Percentiles rank a stretch among this genome's conserved stretches.
These are phyloP conservation scores for Caiman crocodilus DNA, from an alignment of 2,797 vertebrate species.

Conservation along the genomic window DNA sequence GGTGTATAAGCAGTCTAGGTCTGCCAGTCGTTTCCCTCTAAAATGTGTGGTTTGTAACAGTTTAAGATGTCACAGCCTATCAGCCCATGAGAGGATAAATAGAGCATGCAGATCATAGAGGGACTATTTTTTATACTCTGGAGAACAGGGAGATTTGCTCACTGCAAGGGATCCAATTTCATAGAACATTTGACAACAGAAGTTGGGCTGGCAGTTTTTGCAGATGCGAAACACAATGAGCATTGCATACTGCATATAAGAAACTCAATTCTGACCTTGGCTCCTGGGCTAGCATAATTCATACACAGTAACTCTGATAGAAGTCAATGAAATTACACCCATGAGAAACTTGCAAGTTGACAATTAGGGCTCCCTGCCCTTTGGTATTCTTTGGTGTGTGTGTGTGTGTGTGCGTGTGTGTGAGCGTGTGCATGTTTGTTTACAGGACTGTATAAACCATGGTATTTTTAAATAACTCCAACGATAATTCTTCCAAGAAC, in stretches of 20 bases:
- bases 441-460: background rate
- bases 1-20: constrained; percentile 47
- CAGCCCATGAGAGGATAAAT: constrained; percentile 42
- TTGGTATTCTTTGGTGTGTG: background rate
- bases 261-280: background rate
- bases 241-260: rapidly evolving
- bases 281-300: too few species aligned
- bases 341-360: background rate
- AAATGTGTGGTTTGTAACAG: constrained; percentile 80
- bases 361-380: background rate
- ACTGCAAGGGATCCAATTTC: background rate
- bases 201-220: background rate
- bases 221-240: background rate
- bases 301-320: background rate
- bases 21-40: constrained; percentile 68
- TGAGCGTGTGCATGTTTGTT: rapidly evolving
- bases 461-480: background rate
- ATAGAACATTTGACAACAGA: background rate
- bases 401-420: rapidly evolving
- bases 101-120: background rate
- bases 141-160: background rate
- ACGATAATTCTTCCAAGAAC: background rate
- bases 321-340: background rate
- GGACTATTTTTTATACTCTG: background rate
- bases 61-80: constrained; percentile 82